phyloP scores from a whole-genome alignment of 1,140 invertebrate species.

The Lepidurus packardi region DNA sequence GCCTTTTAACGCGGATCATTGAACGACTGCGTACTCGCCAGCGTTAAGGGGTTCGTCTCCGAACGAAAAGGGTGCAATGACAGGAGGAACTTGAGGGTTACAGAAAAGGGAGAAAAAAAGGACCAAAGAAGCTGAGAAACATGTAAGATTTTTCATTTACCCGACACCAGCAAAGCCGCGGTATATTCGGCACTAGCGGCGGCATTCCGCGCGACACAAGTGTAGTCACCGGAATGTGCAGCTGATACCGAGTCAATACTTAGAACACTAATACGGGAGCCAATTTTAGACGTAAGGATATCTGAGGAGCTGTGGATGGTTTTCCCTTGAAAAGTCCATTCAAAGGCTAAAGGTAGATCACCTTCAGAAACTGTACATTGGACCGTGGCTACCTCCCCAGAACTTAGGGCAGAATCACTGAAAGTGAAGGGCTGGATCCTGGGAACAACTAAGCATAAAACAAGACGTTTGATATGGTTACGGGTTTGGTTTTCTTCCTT shows the following conservation, averaged over 20 bases:
- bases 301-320: conserved; percentile 47
- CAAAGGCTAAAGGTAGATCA: conserved; percentile 65
- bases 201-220: conserved; percentile 46
- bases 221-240: conserved; percentile 70
- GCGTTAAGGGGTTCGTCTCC: conserved; percentile 46
- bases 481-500: neutral
- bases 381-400: conserved; percentile 41
- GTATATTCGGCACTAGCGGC: conserved; percentile 50
- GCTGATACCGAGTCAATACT: conserved; percentile 70
- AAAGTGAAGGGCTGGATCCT: conserved; percentile 55
- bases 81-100: conserved; percentile 56
- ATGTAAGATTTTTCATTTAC: neutral
- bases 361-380: conserved; percentile 64
- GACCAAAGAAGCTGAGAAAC: neutral
- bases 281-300: conserved; percentile 44
- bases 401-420: conserved; percentile 49
- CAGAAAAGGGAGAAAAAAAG: neutral
- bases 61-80: conserved; percentile 64
- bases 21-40: conserved; percentile 39
- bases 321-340: conserved; percentile 60
- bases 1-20: conserved; percentile 42
- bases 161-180: conserved; percentile 51
- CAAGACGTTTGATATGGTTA: neutral
- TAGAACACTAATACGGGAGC: conserved; percentile 70
- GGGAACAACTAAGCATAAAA: conserved; percentile 50